A percentile compares a stretch with the other conserved stretches of the same genome.
Conservation (phyloP, 2,797 vertebrate genomes). For the Limosa lapponica region DNA sequence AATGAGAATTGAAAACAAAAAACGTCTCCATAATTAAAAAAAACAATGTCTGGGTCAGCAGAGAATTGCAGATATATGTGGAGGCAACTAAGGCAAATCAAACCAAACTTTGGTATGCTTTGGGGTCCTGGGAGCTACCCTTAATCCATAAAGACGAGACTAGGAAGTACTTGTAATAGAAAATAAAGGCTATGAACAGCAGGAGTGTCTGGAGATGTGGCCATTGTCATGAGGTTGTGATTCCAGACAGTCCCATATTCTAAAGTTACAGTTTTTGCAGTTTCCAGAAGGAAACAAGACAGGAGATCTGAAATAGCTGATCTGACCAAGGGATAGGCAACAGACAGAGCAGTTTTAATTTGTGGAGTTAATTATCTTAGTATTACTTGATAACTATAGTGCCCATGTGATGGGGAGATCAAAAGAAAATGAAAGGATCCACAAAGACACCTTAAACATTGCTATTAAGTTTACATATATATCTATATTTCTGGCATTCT, state of each 20-base stretch:
- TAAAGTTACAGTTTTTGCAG: background rate
- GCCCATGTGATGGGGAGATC: background rate
- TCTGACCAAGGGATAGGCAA: background rate
- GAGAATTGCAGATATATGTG: background rate
- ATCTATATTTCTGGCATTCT: background rate
- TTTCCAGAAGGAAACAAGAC: background rate
- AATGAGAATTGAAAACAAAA: background rate
- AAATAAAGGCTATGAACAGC: background rate
- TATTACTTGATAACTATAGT: background rate
- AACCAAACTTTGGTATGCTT: background rate
- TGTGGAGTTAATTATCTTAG: background rate
- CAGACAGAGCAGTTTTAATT: background rate
- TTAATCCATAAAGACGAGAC: background rate
- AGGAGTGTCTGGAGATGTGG: accelerated
- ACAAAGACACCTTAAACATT: background rate
- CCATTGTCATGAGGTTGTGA: background rate
- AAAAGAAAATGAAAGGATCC: background rate
- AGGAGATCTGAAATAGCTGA: background rate
- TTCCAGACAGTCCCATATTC: background rate
- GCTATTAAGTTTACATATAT: background rate
- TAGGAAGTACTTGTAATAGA: background rate
- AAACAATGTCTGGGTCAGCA: accelerated
- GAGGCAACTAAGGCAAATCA: background rate
- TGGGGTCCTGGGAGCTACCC: background rate
- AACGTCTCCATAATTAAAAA: background rate